Evolutionary conservation across 1,140 invertebrate genomes (phyloP).

Genomic region (Zaprionus camerounensis): DNA sequence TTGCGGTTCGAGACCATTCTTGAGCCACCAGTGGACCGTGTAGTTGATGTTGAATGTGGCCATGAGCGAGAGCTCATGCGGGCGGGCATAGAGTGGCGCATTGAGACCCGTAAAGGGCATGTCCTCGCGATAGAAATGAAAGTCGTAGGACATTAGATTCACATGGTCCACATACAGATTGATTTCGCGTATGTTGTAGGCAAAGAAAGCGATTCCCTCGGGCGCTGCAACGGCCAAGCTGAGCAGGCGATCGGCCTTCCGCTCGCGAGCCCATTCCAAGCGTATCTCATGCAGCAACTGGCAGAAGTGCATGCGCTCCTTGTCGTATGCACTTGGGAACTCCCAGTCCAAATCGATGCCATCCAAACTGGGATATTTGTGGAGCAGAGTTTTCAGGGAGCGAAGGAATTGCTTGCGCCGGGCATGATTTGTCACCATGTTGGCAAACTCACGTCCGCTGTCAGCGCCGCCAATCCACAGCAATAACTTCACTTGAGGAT

Average conservation of each 20-base stretch:
- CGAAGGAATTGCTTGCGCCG: conserved; percentile 90
- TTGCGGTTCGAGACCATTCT: conserved; percentile 90
- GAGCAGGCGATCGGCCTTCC: conserved; percentile 86
- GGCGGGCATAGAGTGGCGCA: conserved; percentile 89
- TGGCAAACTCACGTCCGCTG: conserved; percentile 87
- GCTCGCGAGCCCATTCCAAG: conserved; percentile 87
- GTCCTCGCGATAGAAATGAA: conserved; percentile 90
- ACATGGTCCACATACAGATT: conserved; percentile 93
- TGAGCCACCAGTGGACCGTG: conserved; percentile 91
- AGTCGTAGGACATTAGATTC: conserved; percentile 96
- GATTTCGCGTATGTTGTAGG: conserved; percentile 91
- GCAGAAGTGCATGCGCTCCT: conserved; percentile 89
- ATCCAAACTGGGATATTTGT: conserved; percentile 87
- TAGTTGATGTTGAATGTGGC: conserved; percentile 92
- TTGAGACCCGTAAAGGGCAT: conserved; percentile 92
- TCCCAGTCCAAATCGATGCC: conserved; percentile 96
- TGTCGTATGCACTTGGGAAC: conserved; percentile 89
- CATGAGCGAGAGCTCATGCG: conserved; percentile 88
- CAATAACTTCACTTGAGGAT: conserved; percentile 90
- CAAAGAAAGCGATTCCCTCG: conserved; percentile 88
- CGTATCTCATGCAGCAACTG: conserved; percentile 89
- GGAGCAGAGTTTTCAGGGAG: conserved; percentile 87
- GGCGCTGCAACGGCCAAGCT: conserved; percentile 92
- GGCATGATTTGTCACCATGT: conserved; percentile 89
- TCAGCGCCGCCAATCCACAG: conserved; percentile 89